Base-by-base conservation (phyloP, 1,140 invertebrate genomes). In the Rhopalosiphum maidis region DNA sequence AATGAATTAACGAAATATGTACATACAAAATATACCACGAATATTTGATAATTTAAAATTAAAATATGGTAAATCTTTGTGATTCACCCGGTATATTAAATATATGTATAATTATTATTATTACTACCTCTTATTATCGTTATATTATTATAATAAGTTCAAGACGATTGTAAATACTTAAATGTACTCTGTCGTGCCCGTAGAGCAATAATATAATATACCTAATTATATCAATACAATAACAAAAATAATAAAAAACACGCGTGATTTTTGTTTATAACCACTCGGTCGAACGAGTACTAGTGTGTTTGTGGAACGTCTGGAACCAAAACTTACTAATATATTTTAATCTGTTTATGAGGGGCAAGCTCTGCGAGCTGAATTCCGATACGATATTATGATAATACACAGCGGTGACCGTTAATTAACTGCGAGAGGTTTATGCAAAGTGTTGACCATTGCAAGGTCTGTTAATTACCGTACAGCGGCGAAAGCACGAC, bases 401-500 rank as follows among this genome's bases (percentile, higher is more conserved):
- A 77, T 77, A n/a, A 77, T 77, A n/a, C 60, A 77, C 60, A n/a
- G 60, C 60, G 0, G 51, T 54, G 88, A 89, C 35, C 51, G 35
- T 89, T 89, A 89, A 89, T 89, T 89, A 89, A 41, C 35, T 37
- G 51, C 9, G 8, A 77, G 46, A 88, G 30, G 43, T 35, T 89
- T 55, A 55, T 89, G 46, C 88, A 89, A 89, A 89, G 46, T 48
- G 88, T 89, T 89, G 88, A 37, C 88, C 48, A 55, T 89, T 30
- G 85, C 85, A 7, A 35, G 88, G 88, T 89, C n/a, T 54, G 88
- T 89, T 89, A 89, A 89, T 89, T 89, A 89, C 35, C 11, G 22
- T 54, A 89, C n/a, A 89, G 22, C 51, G 25, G 48, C 23, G 35
- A 35, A 18, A 48, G 25, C 21, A n/a, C 11, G 48, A 30, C 18